Evolutionary conservation across 1,140 invertebrate species (phyloP).

Genomic region (Sitophilus oryzae): DNA sequence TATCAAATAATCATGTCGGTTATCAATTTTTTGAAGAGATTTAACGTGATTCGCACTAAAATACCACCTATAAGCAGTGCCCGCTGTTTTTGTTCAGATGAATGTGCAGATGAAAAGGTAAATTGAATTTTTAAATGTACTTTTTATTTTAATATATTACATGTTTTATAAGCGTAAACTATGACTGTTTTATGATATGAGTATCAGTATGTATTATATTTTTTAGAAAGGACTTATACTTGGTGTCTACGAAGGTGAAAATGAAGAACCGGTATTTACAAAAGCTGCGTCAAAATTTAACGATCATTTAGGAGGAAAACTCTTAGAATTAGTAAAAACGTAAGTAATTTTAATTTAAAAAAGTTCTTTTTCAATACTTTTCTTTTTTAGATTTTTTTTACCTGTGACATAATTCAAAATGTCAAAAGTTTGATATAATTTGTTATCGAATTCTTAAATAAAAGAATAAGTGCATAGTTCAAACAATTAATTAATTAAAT

Average conservation of each 20-base stretch:
- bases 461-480: too few relatives aligned
- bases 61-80: constrained; percentile 11
- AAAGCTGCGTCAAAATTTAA: constrained; percentile 34
- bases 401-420: too few relatives aligned
- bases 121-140: too few relatives aligned
- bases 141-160: too few relatives aligned
- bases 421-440: too few relatives aligned
- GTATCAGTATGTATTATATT: too few relatives aligned
- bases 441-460: too few relatives aligned
- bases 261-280: constrained; percentile 33
- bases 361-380: neutral
- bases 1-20: constrained; percentile 25
- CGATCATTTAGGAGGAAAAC: constrained; percentile 32
- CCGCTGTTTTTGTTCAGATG: constrained; percentile 27
- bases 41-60: constrained; percentile 20
- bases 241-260: constrained; percentile 42
- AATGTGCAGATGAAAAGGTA: constrained; percentile 28
- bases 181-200: too few relatives aligned
- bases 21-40: constrained; percentile 19
- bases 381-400: neutral
- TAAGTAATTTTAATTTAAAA: neutral
- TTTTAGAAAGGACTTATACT: constrained; percentile 34
- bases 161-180: too few relatives aligned
- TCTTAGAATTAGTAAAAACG: constrained; percentile 32
- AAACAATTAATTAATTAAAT: too few relatives aligned